phyloP scores from a whole-genome alignment of 2,888 invertebrate species.

The Cosmopolites sordidus region DNA sequence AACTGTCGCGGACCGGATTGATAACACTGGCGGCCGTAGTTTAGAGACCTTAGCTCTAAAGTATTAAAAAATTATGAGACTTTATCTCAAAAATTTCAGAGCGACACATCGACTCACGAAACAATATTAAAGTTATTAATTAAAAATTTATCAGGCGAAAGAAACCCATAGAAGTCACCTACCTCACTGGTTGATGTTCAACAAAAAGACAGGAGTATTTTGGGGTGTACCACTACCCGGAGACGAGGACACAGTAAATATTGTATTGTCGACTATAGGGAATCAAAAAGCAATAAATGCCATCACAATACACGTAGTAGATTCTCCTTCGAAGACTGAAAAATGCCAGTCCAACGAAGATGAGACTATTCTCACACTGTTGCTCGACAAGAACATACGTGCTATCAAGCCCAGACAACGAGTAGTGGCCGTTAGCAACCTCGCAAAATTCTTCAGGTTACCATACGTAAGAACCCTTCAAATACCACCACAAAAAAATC shows the following conservation, averaged over 20 bases:
- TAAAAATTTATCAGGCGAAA: constrained; percentile 45
- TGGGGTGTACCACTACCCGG: constrained; percentile 68
- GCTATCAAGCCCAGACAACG: constrained; percentile 60
- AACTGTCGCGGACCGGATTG: too few relatives aligned
- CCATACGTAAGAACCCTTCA: constrained; percentile 54
- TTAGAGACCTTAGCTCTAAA: too few relatives aligned
- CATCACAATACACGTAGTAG: constrained; percentile 53
- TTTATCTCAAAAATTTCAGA: too few relatives aligned
- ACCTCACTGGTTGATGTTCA: constrained; percentile 69
- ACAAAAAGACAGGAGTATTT: constrained; percentile 64
- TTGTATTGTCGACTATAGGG: constrained; percentile 56
- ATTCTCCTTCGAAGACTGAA: constrained; percentile 36
- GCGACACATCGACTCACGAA: too few relatives aligned
- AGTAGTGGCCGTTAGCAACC: constrained; percentile 64
- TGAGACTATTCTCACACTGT: constrained; percentile 57
- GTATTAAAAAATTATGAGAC: too few relatives aligned
- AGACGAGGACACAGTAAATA: constrained; percentile 64
- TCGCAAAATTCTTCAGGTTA: constrained; percentile 67
- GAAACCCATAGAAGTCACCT: constrained; percentile 46
- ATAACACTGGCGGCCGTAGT: too few relatives aligned
- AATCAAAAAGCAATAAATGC: constrained; percentile 56
- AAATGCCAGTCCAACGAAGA: constrained; percentile 42
- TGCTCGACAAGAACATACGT: constrained; percentile 64
- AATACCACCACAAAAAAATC: too few relatives aligned
- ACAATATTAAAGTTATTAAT: too few relatives aligned